Base-by-base conservation (phyloP, 2,888 invertebrate genomes). In the Caenorhabditis parvicauda region DNA sequence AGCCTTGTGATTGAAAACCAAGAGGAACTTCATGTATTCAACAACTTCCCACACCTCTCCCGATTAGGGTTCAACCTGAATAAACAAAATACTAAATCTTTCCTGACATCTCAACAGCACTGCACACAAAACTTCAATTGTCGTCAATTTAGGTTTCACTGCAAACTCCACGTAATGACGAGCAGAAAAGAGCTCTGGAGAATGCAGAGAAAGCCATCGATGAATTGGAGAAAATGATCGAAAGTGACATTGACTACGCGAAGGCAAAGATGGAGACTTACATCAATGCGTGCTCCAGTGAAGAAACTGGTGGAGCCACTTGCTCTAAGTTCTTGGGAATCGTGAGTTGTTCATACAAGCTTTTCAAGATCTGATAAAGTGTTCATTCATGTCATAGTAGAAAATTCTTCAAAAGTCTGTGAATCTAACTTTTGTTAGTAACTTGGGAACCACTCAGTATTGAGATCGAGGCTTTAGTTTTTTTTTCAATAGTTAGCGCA, bases 141-240 rank as follows among this genome's bases (percentile, higher is more conserved):
- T n/a, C n/a, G n/a, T n/a, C n/a, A n/a, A n/a, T 32, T 32, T n/a
- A 68, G 50, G 75, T 76, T 1, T 61, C 70, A 7, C 74, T 76
- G 7, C 65, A 68, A 55, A 83, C 82, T 6, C 82, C 82, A 9
- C 74, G 84, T 39, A 82, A 81, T 65, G 75, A 79, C n/a, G 72
- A 78, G 28, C 78, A 78, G 68, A 74, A 81, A 58, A 72, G 73
- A 41, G 82, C 84, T 3, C 72, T 82, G 44, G 66, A 75, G 12
- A 70, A 72, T 50, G 82, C 82, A 3, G 77, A 79, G 25, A 53
- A 67, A 12, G 60, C 66, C 53, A 74, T 83, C 51, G 77, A 82
- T 12, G 75, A 76, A 14, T 67, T 83, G 29, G 61, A 77, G 29
- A 38, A 37, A 12, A 5, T 58, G 32, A 63, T 63, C 43, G 52